A percentile compares a stretch with the other conserved stretches of the same genome.
Evolutionary conservation across 2,888 invertebrate genomes (phyloP).

Genomic region (Amblyteles armatorius): DNA sequence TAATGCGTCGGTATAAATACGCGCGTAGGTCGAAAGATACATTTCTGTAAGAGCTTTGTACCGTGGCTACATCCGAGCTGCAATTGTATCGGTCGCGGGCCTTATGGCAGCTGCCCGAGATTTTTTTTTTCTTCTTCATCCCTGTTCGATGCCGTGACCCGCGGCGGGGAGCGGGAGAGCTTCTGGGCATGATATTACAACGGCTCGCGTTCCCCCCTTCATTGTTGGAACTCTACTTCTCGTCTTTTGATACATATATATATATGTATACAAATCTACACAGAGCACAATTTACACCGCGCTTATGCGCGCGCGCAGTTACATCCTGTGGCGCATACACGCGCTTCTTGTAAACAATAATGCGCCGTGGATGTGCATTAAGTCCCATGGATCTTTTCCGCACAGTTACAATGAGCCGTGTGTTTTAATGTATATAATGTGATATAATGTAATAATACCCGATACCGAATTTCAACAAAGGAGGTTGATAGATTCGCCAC

Average conservation of each 20-base stretch:
- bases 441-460: constrained; percentile 50
- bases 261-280: constrained; percentile 54
- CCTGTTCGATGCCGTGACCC: constrained; percentile 55
- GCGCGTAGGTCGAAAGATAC: constrained; percentile 18
- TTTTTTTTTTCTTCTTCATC: constrained; percentile 69
- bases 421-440: constrained; percentile 39
- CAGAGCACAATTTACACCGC: constrained; percentile 35
- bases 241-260: constrained; percentile 80
- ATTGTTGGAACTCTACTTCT: constrained; percentile 75
- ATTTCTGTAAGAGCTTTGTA: constrained; percentile 51
- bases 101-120: constrained; percentile 78
- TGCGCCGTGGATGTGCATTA: constrained; percentile 6
- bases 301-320: constrained; percentile 67
- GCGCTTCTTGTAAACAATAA: constrained; percentile 17
- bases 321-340: constrained; percentile 67
- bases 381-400: constrained; percentile 22
- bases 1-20: constrained; percentile 28
- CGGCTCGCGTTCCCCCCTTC: constrained; percentile 76
- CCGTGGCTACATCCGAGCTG: constrained; percentile 65
- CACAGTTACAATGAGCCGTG: constrained; percentile 27
- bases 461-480: constrained; percentile 58
- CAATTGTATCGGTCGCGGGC: constrained; percentile 81
- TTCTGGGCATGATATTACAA: constrained; percentile 78
- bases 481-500: constrained; percentile 49
- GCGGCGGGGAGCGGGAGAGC: constrained; percentile 70